Evolutionary conservation across 2,888 invertebrate species (phyloP).

Genomic region (Elegia similella): DNA sequence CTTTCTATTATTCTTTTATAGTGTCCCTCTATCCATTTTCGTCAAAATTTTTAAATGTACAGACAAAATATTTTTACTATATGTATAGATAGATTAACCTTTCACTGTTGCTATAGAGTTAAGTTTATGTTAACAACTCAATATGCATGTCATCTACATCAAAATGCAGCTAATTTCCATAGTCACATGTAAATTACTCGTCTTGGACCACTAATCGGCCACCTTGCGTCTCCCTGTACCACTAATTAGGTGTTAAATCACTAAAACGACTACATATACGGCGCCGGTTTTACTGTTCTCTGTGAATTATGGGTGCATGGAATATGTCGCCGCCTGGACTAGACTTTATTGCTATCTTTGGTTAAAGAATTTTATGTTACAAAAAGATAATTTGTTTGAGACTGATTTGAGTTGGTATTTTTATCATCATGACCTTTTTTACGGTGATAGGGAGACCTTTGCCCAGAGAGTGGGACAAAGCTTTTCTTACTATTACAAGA

Average conservation of each 20-base stretch:
- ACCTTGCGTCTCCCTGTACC: slow-evolving; percentile 45
- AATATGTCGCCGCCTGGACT: neutral
- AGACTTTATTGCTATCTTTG: neutral
- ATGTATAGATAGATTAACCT: too few relatives aligned
- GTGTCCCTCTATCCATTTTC: too few relatives aligned
- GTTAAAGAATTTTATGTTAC: neutral
- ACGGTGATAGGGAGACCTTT: too few relatives aligned
- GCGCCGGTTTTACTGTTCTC: slow-evolving; percentile 51
- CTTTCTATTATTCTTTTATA: too few relatives aligned
- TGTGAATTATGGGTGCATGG: slow-evolving; percentile 61
- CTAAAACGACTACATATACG: slow-evolving; percentile 56
- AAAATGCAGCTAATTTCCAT: neutral
- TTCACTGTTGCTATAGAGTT: too few relatives aligned
- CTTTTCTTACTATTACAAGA: too few relatives aligned
- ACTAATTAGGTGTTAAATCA: slow-evolving; percentile 77
- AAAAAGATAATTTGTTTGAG: neutral
- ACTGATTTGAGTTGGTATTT: too few relatives aligned
- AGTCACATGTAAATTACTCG: neutral
- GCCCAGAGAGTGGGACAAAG: too few relatives aligned
- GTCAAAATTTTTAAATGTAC: too few relatives aligned
- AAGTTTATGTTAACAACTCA: neutral
- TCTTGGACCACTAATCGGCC: slow-evolving; percentile 16
- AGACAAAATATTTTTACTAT: too few relatives aligned
- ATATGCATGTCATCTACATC: neutral
- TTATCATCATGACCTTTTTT: too few relatives aligned